Evolutionary conservation across 2,888 invertebrate species (phyloP).

Genomic region (Escarpia spicata): DNA sequence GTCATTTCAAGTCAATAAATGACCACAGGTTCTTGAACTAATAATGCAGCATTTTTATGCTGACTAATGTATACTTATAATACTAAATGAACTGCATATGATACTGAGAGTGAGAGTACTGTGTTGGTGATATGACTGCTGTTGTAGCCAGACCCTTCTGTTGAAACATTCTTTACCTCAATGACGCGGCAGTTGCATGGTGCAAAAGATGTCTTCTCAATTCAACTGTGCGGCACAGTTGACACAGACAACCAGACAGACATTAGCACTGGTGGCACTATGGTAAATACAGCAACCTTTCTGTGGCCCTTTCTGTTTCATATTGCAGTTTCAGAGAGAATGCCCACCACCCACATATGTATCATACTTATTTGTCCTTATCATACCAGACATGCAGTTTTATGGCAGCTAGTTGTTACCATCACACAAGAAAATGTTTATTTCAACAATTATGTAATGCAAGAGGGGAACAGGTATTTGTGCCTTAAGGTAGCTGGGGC

Average conservation of each 20-base stretch:
- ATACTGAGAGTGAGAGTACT: no score
- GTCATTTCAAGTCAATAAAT: no score
- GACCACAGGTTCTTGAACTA: no score
- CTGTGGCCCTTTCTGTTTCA: not conserved
- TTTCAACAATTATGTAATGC: no score
- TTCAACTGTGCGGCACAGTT: constrained; percentile 71
- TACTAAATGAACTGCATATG: no score
- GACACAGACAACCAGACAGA: constrained; percentile 37
- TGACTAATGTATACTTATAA: no score
- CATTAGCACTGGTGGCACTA: constrained; percentile 50
- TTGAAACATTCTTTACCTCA: constrained; percentile 66
- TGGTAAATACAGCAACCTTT: constrained; percentile 34
- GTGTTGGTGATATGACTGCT: constrained; percentile 26
- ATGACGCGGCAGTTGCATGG: constrained; percentile 50
- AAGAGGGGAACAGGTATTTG: no score
- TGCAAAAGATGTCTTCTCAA: constrained; percentile 69
- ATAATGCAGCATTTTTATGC: no score
- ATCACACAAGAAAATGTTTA: not conserved
- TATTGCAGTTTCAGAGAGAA: not conserved
- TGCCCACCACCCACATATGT: not conserved
- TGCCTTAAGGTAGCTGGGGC: no score
- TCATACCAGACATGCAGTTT: no score
- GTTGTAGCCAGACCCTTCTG: constrained; percentile 62
- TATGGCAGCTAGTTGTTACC: not conserved
- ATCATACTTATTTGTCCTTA: no score